Conservation (phyloP, 1,140 invertebrate species). For the Mercenaria mercenaria region DNA sequence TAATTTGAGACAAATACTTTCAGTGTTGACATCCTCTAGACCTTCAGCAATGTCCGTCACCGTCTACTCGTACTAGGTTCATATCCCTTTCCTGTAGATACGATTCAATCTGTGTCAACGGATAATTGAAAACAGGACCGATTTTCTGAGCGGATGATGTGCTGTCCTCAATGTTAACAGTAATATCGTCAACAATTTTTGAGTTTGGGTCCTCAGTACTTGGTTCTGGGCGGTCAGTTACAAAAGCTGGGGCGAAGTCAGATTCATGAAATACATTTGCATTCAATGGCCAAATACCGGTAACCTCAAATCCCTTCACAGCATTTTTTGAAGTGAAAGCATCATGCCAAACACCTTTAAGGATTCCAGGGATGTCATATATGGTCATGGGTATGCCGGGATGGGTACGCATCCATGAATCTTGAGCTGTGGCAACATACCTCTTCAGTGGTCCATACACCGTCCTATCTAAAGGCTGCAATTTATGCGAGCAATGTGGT, state of each 20-base stretch:
- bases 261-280: background rate
- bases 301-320: background rate
- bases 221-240: constrained; percentile 11
- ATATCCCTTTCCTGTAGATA: background rate
- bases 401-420: constrained; percentile 58
- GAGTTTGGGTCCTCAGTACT: background rate
- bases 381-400: constrained; percentile 38
- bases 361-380: background rate
- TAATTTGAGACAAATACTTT: background rate
- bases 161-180: background rate
- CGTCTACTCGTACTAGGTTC: background rate
- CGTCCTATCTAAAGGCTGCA: background rate
- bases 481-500: constrained; percentile 54
- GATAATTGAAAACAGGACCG: background rate
- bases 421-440: constrained; percentile 9
- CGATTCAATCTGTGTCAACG: background rate
- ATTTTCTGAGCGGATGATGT: background rate
- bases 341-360: background rate
- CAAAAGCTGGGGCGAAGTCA: background rate
- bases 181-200: too few relatives aligned
- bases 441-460: constrained; percentile 83
- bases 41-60: background rate
- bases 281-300: background rate
- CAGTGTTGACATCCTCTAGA: background rate
- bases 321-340: background rate